Base-by-base conservation (phyloP, 2,797 vertebrate species). In the Enteromius viviparus region DNA sequence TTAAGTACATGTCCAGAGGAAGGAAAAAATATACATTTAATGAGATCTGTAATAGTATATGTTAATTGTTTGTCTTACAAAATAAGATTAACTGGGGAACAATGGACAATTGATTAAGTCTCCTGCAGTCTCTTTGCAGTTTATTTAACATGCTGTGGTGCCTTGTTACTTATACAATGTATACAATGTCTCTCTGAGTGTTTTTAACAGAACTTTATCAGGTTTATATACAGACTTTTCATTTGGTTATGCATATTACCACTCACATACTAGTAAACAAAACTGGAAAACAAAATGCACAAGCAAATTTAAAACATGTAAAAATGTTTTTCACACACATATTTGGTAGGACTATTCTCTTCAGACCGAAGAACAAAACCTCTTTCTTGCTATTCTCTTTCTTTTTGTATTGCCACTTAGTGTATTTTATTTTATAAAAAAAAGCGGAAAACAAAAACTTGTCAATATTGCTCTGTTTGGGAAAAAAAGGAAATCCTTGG, bases 331-430 rank as follows among this genome's bases (percentile, higher is more conserved):
- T n/a, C n/a, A n/a, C n/a, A n/a, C n/a, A n/a, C n/a, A n/a, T n/a
- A n/a, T 88, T 83, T 85, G 47, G 37, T 78, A 71, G 82, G 11
- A 80, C 66, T 17, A 80, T 85, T 85, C 80, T 83, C 76, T 81
- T 76, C 68, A 70, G 66, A 72, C 66, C 11, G 60, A 78, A 78
- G 74, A 79, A 85, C 78, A 82, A 65, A 85, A 78, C 65, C 78
- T 34, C 53, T 78, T 83, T 55, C 29, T 72, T 85, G 53, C 58
- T 42, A 49, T 77, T 51, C 64, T 80, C 76, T 88, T 88, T 88
- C 64, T 55, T 84, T 71, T 76, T 82, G 77, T 78, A 80, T 69
- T 82, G 85, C 72, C 76, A 85, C 85, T 86, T 84, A 82, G 84
- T 84, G 29, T n/a, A n/a, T n/a, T n/a, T n/a, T n/a, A n/a, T n/a